Base-by-base conservation (phyloP, 1,140 invertebrate genomes). In the Hylyphantes graminicola region DNA sequence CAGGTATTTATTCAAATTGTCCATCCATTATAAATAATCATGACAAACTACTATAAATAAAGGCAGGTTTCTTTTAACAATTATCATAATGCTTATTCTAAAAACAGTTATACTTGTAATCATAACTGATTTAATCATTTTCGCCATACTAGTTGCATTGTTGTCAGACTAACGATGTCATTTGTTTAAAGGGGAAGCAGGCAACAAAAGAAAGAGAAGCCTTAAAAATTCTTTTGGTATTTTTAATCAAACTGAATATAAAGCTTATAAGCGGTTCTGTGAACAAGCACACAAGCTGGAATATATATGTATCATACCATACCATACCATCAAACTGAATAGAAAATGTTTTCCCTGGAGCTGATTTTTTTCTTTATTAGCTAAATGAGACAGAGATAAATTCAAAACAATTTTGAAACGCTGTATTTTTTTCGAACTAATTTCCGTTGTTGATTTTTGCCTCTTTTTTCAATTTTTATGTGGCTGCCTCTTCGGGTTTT, bases 281-380 rank as follows among this genome's bases (percentile, higher is more conserved):
- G n/a, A n/a, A n/a, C n/a, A n/a, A n/a, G n/a, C n/a, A n/a, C n/a
- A n/a, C n/a, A n/a, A n/a, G n/a, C n/a, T n/a, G n/a, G n/a, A n/a
- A n/a, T n/a, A n/a, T n/a, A n/a, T n/a, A n/a, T n/a, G n/a, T n/a
- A n/a, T n/a, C n/a, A n/a, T n/a, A n/a, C n/a, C n/a, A n/a, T n/a
- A n/a, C n/a, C n/a, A n/a, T n/a, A n/a, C n/a, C n/a, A 65, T 64
- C 65, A 35, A 78, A 78, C 76, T 67, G 61, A 78, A 78, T 78
- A 13, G n/a, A 21, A 51, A 19, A 53, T 35, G 61, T 78, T 78
- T 78, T 78, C 67, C 53, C 54, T 35, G 5, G 35, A 35, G n/a
- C 76, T 65, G 19, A 35, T 21, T 65, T 78, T 55, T 54, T 35
- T 35, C n/a, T 21, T 13, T 59, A 17, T 76, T 76, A 63, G 21